phyloP scores from a whole-genome alignment of 1,140 invertebrate species.

The Pachyrhynchus sulphureomaculatus region DNA sequence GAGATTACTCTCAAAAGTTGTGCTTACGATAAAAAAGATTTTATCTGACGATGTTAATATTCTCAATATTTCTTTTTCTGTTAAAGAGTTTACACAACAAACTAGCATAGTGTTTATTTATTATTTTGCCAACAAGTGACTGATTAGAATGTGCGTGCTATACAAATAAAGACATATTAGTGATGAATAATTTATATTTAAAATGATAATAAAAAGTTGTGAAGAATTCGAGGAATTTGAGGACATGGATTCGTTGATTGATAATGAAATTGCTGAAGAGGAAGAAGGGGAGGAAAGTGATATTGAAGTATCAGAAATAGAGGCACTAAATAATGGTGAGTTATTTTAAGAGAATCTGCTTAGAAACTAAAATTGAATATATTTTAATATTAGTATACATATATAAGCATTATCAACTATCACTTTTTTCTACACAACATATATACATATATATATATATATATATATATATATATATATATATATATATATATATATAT shows the following conservation, averaged over 20 bases:
- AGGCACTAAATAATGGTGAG: slow-evolving; percentile 15
- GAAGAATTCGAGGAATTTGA: not conserved
- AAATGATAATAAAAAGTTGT: slow-evolving; percentile 20
- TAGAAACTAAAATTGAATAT: too few species aligned
- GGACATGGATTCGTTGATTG: slow-evolving; percentile 15
- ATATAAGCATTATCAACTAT: too few species aligned
- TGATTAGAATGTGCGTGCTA: not conserved
- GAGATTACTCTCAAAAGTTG: too few species aligned
- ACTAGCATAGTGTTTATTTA: slow-evolving; percentile 12
- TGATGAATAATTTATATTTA: not conserved
- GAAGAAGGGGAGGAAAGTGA: slow-evolving; percentile 8
- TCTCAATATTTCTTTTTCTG: too few species aligned
- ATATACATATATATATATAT: too few species aligned
- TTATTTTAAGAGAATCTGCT: too few species aligned
- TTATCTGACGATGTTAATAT: too few species aligned
- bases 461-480: too few species aligned
- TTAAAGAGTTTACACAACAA: slow-evolving; percentile 11
- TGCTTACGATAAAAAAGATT: too few species aligned
- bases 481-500: too few species aligned
- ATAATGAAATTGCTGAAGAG: slow-evolving; percentile 20
- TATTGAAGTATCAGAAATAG: not conserved
- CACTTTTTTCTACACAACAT: too few species aligned
- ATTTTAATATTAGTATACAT: too few species aligned
- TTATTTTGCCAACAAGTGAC: slow-evolving; percentile 9
- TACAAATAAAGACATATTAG: not conserved